phyloP scores from a whole-genome alignment of 1,140 invertebrate species.

The Solen grandis region DNA sequence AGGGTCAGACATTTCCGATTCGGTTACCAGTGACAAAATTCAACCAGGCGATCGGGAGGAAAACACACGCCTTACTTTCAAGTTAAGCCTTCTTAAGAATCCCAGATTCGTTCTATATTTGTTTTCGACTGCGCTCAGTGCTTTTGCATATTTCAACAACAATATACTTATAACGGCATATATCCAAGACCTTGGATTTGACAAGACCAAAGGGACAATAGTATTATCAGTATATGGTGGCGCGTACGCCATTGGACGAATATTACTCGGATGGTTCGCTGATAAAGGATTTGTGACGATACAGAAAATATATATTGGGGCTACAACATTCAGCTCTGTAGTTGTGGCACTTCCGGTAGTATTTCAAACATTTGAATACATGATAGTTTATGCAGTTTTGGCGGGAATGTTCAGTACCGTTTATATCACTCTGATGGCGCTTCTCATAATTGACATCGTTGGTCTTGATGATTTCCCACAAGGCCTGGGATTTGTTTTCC shows the following conservation, averaged over 20 bases:
- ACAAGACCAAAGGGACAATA: conserved; percentile 12
- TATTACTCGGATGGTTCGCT: conserved; percentile 47
- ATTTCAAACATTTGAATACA: conserved; percentile 33
- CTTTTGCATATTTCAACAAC: conserved; percentile 38
- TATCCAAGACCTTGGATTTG: conserved; percentile 20
- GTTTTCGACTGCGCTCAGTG: conserved; percentile 32
- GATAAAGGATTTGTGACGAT: conserved; percentile 11
- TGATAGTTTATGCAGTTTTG: conserved; percentile 35
- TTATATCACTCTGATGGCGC: conserved; percentile 36
- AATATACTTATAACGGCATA: conserved; percentile 39
- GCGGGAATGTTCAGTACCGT: conserved; percentile 46
- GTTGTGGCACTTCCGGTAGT: conserved; percentile 23
- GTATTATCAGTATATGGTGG: conserved; percentile 29
- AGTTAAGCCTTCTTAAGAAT: conserved; percentile 26
- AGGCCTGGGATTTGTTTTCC: no score
- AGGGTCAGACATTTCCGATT: neutral
- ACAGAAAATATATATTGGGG: conserved; percentile 34
- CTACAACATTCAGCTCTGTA: conserved; percentile 35
- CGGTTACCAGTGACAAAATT: neutral
- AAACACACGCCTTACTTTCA: neutral
- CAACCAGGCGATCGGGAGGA: neutral
- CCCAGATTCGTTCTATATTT: conserved; percentile 43
- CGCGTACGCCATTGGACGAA: conserved; percentile 25
- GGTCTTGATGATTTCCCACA: conserved; percentile 44
- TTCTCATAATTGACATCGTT: conserved; percentile 43